phyloP scores from a whole-genome alignment of 2,113 vertebrate genomes.

The Puma concolor region DNA sequence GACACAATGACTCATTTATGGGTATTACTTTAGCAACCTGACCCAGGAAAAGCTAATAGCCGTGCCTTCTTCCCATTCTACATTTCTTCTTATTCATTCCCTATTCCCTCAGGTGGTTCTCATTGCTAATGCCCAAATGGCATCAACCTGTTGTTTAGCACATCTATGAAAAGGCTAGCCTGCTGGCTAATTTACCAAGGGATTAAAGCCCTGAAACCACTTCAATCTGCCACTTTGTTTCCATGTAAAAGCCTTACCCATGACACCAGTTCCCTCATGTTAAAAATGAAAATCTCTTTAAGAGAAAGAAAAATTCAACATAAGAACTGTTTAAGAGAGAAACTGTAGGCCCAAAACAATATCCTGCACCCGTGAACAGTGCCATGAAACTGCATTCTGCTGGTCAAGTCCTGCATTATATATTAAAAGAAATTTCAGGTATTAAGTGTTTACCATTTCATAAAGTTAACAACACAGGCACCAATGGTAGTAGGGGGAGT shows the following conservation, averaged over 20 bases:
- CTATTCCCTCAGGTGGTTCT: slow-evolving; percentile 86
- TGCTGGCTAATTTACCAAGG: slow-evolving; percentile 92
- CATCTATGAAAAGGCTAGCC: slow-evolving; percentile 88
- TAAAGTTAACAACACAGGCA: slow-evolving; percentile 39
- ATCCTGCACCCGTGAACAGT: background rate
- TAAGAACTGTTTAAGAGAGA: slow-evolving; percentile 75
- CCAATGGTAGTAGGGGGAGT: background rate
- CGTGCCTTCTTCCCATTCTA: slow-evolving; percentile 50
- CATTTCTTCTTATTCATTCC: slow-evolving; percentile 78
- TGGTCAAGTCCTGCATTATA: slow-evolving; percentile 27
- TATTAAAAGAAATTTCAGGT: slow-evolving; percentile 45
- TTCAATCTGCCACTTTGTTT: slow-evolving; percentile 90
- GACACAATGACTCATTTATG: slow-evolving; percentile 66
- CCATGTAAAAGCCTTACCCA: slow-evolving; percentile 81
- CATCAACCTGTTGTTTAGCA: slow-evolving; percentile 86
- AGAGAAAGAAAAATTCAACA: slow-evolving; percentile 85
- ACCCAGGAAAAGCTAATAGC: slow-evolving; percentile 45
- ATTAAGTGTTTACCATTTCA: slow-evolving; percentile 46
- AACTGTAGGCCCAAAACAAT: slow-evolving; percentile 59
- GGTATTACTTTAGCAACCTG: slow-evolving; percentile 33
- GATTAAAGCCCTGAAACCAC: slow-evolving; percentile 92
- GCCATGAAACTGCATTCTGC: slow-evolving; percentile 40
- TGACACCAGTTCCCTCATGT: slow-evolving; percentile 73
- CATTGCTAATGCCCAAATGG: slow-evolving; percentile 87
- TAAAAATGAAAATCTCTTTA: slow-evolving; percentile 81